Base-by-base conservation (phyloP, 2,888 invertebrate genomes). In the Gastrophysa polygoni region DNA sequence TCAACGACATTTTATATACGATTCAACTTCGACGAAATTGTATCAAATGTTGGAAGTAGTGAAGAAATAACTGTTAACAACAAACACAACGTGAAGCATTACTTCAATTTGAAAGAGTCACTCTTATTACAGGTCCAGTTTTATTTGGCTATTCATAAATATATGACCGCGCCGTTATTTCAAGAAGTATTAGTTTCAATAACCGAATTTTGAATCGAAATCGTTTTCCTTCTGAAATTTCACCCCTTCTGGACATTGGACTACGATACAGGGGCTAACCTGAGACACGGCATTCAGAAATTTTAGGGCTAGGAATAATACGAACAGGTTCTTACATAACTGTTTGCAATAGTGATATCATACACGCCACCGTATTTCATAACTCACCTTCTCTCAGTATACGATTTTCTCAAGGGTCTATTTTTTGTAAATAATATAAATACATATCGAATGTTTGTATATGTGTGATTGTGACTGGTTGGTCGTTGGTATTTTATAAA, bases 391-490 rank as follows among this genome's bases (percentile, higher is more conserved):
- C 38, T 55, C 38, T 49, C 43, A 11, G 28, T 44, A 64, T 56
- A 60, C 54, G 54, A 62, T 62, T 51, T 64, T 60, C 59, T 54
- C 55, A 48, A 51, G 43, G 46, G 50, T 55, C 43, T 60, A 60
- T 67, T 64, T 64, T 67, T 64, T 73, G 73, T 73, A 73, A 67
- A 73, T 73, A 72, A 69, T 67, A 62, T 66, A 66, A 63, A 70
- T 67, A 72, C 73, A 74, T 74, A 74, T 74, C 73, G 69, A 71
- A 67, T 64, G 66, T 69, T 60, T 71, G 65, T 68, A 68, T 68
- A 69, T 68, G 77, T 75, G 75, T 72, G 76, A 68, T 75, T 77
- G 73, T 69, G 77, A 75, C 75, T 72, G 76, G 68, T 75, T 77
- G 73, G 62, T 71, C 74, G 73, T 76, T 29, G 24, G 61, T 64